These are phyloP conservation scores for Thereva nobilitata DNA, from an alignment of 2,888 invertebrate genomes.

Conservation along the genomic window DNA sequence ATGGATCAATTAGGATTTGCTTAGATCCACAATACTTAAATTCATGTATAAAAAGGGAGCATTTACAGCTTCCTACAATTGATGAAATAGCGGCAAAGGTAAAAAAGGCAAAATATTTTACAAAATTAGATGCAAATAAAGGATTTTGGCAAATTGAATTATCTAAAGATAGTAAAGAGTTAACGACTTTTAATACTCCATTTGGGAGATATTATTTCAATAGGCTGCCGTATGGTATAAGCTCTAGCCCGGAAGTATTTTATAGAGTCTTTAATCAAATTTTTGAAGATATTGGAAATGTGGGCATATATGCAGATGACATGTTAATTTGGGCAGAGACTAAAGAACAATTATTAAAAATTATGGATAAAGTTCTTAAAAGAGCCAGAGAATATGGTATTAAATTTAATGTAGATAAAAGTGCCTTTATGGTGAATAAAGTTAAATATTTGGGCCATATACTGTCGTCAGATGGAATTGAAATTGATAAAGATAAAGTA, in stretches of 20 bases:
- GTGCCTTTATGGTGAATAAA: constrained; percentile 44
- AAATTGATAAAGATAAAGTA: constrained; percentile 41
- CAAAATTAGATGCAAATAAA: constrained; percentile 39
- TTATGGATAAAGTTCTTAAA: constrained; percentile 36
- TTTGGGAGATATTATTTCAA: constrained; percentile 45
- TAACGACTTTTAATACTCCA: constrained; percentile 41
- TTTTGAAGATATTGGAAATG: constrained; percentile 50
- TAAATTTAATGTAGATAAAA: constrained; percentile 47
- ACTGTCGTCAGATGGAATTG: constrained; percentile 42
- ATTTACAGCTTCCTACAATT: constrained; percentile 43
- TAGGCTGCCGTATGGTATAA: constrained; percentile 50
- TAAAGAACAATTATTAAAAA: constrained; percentile 42
- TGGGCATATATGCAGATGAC: constrained; percentile 51
- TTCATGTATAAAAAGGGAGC: background rate
- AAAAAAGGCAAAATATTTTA: constrained; percentile 38
- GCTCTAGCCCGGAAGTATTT: constrained; percentile 50
- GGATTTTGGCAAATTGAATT: constrained; percentile 43
- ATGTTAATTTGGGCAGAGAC: constrained; percentile 45
- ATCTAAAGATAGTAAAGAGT: constrained; percentile 33
- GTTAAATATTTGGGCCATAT: constrained; percentile 47
- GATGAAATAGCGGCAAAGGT: constrained; percentile 43
- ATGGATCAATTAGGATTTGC: no score
- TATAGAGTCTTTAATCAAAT: constrained; percentile 47
- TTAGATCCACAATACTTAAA: no score
- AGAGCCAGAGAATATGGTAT: constrained; percentile 37